phyloP scores from a whole-genome alignment of 2,888 invertebrate genomes.

The Philereme transversata region DNA sequence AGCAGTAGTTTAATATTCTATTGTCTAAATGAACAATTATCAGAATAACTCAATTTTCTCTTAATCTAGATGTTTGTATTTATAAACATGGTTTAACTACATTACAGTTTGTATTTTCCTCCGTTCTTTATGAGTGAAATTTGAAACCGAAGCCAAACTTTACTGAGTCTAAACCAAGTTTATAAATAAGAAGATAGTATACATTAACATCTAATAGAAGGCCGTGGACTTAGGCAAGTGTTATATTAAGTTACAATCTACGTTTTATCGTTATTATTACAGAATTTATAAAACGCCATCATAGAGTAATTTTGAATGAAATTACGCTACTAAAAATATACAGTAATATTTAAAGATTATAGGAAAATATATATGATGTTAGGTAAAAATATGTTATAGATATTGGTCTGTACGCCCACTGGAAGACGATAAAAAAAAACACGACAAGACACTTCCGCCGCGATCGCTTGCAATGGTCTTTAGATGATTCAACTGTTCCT shows the following conservation, averaged over 20 bases:
- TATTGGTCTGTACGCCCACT: conserved; percentile 12
- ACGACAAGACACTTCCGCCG: background rate
- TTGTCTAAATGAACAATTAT: no score
- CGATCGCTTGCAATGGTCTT: no score
- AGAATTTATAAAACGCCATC: conserved; percentile 15
- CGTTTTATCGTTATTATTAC: conserved; percentile 9
- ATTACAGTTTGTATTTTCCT: no score
- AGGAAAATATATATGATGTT: conserved; percentile 13
- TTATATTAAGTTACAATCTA: conserved; percentile 28
- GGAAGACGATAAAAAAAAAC: background rate
- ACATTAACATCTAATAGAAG: conserved; percentile 58
- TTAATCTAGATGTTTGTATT: no score
- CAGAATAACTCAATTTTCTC: no score
- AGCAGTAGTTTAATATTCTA: no score
- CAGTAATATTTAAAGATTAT: background rate
- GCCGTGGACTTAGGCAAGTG: conserved; percentile 68
- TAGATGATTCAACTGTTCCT: no score
- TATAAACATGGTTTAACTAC: no score
- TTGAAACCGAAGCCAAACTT: no score
- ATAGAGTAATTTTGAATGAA: conserved; percentile 13
- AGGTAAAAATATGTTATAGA: background rate
- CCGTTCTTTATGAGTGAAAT: no score
- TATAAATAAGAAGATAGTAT: no score
- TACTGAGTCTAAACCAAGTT: no score
- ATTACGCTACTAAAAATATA: conserved; percentile 4